Conservation (phyloP, 2,113 vertebrate genomes). For the Dermatemys mawii region DNA sequence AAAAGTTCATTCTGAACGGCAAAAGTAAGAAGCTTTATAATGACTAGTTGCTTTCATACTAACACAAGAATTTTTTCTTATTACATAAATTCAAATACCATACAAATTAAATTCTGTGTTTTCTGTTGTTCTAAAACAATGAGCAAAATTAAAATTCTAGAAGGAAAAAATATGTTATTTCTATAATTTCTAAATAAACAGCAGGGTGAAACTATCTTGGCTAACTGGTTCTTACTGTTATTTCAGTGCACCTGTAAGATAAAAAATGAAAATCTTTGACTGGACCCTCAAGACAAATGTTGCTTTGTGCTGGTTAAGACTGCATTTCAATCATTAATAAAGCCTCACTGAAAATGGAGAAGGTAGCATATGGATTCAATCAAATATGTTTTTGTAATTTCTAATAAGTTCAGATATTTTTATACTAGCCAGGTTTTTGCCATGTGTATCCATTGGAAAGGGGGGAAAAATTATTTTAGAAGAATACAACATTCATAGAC, state of each 20-base stretch:
- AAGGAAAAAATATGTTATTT: slow-evolving; percentile 15
- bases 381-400: slow-evolving; percentile 87
- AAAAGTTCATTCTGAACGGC: background rate
- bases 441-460: slow-evolving; percentile 74
- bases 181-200: slow-evolving; percentile 40
- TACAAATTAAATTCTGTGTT: background rate
- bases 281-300: slow-evolving; percentile 77
- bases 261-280: slow-evolving; percentile 72
- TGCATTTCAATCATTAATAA: slow-evolving; percentile 79
- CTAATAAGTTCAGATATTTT: slow-evolving; percentile 83
- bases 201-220: slow-evolving; percentile 11
- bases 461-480: slow-evolving; percentile 31
- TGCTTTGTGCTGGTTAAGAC: slow-evolving; percentile 77
- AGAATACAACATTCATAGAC: slow-evolving; percentile 57
- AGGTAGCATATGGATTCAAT: slow-evolving; percentile 84
- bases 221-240: slow-evolving; percentile 54
- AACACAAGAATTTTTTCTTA: background rate
- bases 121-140: background rate
- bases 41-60: background rate
- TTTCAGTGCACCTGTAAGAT: slow-evolving; percentile 84
- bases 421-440: slow-evolving; percentile 79
- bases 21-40: background rate
- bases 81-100: background rate
- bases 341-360: slow-evolving; percentile 75
- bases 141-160: slow-evolving; percentile 38